Evolutionary conservation across 2,797 vertebrate species (phyloP), one percentile per base, ranked within the genome.

Genomic region (Phoxinus dragarum): DNA sequence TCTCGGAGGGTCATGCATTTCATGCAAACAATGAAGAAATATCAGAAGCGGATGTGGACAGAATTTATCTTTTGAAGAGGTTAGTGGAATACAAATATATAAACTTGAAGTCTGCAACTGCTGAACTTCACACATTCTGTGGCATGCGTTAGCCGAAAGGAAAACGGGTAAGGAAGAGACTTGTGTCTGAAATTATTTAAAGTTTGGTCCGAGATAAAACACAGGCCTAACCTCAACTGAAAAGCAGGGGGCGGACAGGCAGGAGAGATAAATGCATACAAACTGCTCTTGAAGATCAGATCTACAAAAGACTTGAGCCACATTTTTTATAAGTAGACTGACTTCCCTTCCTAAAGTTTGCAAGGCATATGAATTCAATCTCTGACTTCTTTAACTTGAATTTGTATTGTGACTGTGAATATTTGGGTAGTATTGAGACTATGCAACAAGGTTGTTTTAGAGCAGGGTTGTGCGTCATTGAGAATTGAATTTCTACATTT

Each of bases 121-220:
- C 89, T 92, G 92, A 93, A 89, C 89, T 86, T 92, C 89, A 92
- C 94, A 93, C 93, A 92, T 94, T 93, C 89, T 90, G 86, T 90
- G 90, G 90, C 81, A 88, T 90, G 90, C 87, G 88, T 89, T 75
- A 89, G 90, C 91, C 91, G 92, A 90, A 89, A 91, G 90, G 87
- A 89, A 89, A 88, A 92, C 84, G 90, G 89, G 92, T 91, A 90
- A 36, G 49, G 92, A 90, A 91, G 90, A 47, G 86, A 91, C 89
- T 89, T 89, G 91, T 90, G 92, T 94, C 94, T 94, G 92, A 94
- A 89, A 87, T 92, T 90, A 94, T 94, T 94, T 94, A 92, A 92
- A 94, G 91, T 90, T 91, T 89, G 92, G 90, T 91, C 86, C 52
- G 88, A 94, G 93, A 96, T 95, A 92, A 95, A 96, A 95, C 91